Percentiles rank a stretch among this genome's conserved stretches.
Evolutionary conservation across 2,113 vertebrate species (phyloP).

Genomic region (Patagioenas fasciata): DNA sequence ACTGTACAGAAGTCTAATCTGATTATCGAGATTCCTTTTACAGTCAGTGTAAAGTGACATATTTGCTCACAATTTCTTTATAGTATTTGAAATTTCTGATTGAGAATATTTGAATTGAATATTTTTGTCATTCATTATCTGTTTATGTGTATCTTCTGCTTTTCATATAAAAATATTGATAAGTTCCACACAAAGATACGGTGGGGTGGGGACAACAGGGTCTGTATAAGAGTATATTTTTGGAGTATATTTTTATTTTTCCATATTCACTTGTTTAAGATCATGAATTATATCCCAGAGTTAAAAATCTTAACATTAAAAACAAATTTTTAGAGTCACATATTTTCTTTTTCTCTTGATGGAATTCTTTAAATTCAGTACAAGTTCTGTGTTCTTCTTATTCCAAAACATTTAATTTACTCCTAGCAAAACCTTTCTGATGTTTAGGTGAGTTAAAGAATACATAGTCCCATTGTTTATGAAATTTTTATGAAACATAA

Average conservation of each 20-base stretch:
- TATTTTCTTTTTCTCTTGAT: background rate
- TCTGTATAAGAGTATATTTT: background rate
- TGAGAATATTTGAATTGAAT: background rate
- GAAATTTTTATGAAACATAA: background rate
- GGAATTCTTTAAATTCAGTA: background rate
- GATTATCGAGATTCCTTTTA: background rate
- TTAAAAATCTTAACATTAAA: background rate
- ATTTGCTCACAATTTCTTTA: background rate
- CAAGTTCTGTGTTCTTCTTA: background rate
- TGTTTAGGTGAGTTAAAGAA: background rate
- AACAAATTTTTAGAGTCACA: background rate
- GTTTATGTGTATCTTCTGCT: background rate
- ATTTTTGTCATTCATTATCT: background rate
- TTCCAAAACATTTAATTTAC: background rate
- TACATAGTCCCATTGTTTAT: background rate
- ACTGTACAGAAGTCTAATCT: background rate
- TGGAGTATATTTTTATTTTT: background rate
- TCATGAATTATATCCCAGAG: background rate
- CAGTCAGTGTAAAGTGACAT: background rate
- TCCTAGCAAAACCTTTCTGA: background rate
- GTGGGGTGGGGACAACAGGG: fast-evolving
- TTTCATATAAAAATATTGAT: background rate
- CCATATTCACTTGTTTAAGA: background rate
- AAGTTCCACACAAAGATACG: background rate
- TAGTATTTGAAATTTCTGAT: background rate